Conservation (phyloP, 2,888 invertebrate species). For the Ariolimax columbianus region DNA sequence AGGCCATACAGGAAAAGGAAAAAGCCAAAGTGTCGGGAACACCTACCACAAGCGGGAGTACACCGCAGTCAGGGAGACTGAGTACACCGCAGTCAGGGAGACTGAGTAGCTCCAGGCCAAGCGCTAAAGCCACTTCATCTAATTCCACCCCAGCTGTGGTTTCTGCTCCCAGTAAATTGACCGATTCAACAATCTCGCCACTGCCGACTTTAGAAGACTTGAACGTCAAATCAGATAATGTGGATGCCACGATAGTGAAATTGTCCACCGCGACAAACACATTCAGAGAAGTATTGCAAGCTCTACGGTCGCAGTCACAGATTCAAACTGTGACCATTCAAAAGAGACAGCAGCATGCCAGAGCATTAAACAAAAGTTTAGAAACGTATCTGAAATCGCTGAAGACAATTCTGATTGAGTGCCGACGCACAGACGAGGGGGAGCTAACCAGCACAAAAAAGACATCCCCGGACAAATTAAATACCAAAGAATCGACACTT, state of each 20-base stretch:
- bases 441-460: not conserved
- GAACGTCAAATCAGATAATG: conserved; percentile 37
- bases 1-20: conserved; percentile 45
- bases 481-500: not conserved
- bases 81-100: too few relatives aligned
- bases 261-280: conserved; percentile 43
- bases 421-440: not conserved
- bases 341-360: conserved; percentile 50
- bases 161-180: not conserved
- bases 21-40: conserved; percentile 28
- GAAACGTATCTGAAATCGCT: conserved; percentile 51
- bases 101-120: not conserved
- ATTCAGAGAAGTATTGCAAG: conserved; percentile 44
- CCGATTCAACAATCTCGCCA: too few relatives aligned
- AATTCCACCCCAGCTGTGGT: not conserved
- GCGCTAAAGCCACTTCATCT: not conserved
- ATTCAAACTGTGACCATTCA: conserved; percentile 48
- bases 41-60: conserved; percentile 45
- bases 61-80: conserved; percentile 54
- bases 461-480: not conserved
- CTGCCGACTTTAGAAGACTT: conserved; percentile 27
- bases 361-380: conserved; percentile 50
- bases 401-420: conserved; percentile 33
- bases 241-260: conserved; percentile 39
- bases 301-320: conserved; percentile 34